These are phyloP conservation scores for Oryzias woworae DNA, from an alignment of 2,113 vertebrate species.

Conservation along the genomic window DNA sequence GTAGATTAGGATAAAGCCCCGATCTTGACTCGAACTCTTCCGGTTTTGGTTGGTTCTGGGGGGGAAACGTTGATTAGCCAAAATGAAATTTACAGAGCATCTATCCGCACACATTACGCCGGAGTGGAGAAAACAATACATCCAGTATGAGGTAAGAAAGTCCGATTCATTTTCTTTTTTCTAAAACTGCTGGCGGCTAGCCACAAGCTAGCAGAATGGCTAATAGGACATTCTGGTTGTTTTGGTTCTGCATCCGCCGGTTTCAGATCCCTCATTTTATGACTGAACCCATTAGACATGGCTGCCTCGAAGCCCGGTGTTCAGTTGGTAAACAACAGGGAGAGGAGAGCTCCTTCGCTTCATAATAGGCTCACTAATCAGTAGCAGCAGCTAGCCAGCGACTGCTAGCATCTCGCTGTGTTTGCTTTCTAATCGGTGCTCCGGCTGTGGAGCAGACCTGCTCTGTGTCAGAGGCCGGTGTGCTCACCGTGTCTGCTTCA, in stretches of 20 bases:
- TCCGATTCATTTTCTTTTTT: constrained; percentile 5
- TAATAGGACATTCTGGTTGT: not conserved
- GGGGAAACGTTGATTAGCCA: not conserved
- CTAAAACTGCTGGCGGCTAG: constrained; percentile 6
- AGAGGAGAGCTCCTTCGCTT: not conserved
- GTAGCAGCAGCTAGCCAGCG: not conserved
- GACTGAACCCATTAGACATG: not conserved
- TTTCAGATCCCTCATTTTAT: not conserved
- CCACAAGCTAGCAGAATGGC: constrained; percentile 16
- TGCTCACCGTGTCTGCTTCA: not conserved
- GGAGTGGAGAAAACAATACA: constrained; percentile 98
- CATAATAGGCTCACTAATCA: not conserved
- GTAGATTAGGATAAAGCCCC: constrained; percentile 6
- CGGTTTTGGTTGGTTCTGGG: not conserved
- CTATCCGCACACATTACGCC: constrained; percentile 98
- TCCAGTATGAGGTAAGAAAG: constrained; percentile 92
- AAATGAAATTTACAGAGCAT: constrained; percentile 98
- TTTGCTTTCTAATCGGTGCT: constrained; percentile 15
- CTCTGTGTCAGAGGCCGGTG: too few species aligned
- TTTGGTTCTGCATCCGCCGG: not conserved
- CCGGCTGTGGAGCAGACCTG: too few species aligned
- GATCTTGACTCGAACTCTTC: not conserved
- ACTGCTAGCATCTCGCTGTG: constrained; percentile 24
- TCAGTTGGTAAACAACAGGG: constrained; percentile 2
- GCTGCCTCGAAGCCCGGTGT: not conserved